A percentile compares a stretch with the other conserved stretches of the same genome.
phyloP scores from a whole-genome alignment of 2,113 vertebrate species.

The Tyrannus savana region DNA sequence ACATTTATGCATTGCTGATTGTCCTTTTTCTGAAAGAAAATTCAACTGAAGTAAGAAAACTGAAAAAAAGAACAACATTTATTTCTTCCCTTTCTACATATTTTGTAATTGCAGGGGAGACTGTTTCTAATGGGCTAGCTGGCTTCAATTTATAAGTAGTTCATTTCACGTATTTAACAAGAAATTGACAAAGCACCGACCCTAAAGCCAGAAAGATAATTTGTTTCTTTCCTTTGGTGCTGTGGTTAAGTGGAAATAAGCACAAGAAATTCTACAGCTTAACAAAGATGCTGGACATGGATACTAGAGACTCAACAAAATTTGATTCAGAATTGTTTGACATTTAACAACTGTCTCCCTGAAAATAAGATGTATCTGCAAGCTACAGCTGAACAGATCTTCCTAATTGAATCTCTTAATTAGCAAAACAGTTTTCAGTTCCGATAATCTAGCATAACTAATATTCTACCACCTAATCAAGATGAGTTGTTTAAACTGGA shows the following conservation, averaged over 20 bases:
- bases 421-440: constrained; percentile 28
- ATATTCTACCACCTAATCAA: constrained; percentile 62
- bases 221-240: neutral
- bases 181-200: neutral
- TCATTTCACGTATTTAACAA: neutral
- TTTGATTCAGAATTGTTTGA: neutral
- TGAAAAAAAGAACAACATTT: neutral
- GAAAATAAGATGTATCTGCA: constrained; percentile 47
- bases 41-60: neutral
- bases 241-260: neutral
- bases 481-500: constrained; percentile 47
- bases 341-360: neutral
- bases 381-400: constrained; percentile 23
- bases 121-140: neutral
- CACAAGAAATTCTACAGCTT: neutral
- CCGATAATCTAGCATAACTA: constrained; percentile 41
- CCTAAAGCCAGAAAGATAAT: neutral
- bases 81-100: neutral
- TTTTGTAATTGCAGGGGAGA: accelerated
- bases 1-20: neutral
- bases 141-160: neutral
- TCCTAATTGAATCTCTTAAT: constrained; percentile 50
- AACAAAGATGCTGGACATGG: neutral
- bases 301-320: neutral
- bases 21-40: neutral